Conservation (phyloP, 2,113 vertebrate species). For the Prolemur simus region DNA sequence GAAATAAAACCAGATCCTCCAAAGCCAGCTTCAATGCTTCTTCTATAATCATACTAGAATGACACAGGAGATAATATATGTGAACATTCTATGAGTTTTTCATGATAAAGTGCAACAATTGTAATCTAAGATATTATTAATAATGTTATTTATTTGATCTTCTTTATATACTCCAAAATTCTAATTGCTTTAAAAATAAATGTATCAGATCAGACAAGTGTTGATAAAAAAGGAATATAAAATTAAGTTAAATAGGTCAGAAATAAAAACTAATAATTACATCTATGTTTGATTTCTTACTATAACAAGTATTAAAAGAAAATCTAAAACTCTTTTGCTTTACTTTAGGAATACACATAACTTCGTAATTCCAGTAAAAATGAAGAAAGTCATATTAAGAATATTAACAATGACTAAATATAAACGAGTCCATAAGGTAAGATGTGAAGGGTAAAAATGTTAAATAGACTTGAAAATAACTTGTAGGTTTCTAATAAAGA, state of each 20-base stretch:
- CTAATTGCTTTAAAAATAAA: conserved; percentile 3
- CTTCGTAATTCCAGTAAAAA: neutral
- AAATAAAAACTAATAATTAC: neutral
- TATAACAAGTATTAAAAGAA: neutral
- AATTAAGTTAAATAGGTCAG: neutral
- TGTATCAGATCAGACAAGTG: neutral
- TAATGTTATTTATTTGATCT: neutral
- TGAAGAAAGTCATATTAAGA: neutral
- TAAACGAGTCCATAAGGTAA: neutral
- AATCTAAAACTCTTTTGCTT: neutral
- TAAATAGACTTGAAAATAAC: neutral
- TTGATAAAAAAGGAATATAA: neutral
- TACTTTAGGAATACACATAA: neutral
- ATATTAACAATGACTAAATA: conserved; percentile 8
- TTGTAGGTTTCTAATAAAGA: neutral
- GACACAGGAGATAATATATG: neutral
- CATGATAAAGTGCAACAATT: neutral
- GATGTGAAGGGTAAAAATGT: neutral
- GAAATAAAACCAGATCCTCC: neutral
- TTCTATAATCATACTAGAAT: neutral
- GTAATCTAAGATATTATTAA: neutral
- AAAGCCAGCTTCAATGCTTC: neutral
- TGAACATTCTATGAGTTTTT: neutral
- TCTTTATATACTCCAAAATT: conserved; percentile 27
- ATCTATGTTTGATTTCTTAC: neutral